Conservation (phyloP, 2,797 vertebrate species). For the Scyliorhinus canicula region DNA sequence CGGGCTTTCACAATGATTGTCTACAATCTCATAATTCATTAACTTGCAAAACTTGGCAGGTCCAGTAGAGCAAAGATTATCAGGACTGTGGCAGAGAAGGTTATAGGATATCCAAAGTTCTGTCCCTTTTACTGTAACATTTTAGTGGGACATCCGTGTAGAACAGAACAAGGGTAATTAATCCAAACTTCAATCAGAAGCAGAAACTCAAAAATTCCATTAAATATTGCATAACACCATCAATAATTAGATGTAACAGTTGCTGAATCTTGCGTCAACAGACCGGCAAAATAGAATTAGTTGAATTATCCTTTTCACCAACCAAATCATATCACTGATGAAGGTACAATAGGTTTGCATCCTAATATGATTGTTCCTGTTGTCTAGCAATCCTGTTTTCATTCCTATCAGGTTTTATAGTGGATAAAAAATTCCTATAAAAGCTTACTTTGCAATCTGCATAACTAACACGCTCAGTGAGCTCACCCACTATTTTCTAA, state of each 20-base stretch:
- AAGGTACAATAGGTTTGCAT: background rate
- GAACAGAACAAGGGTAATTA: background rate
- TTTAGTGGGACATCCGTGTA: too few species aligned
- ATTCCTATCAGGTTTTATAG: background rate
- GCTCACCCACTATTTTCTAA: too few species aligned
- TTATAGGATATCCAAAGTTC: background rate
- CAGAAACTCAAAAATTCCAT: background rate
- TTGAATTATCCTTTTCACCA: background rate
- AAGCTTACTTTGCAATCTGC: background rate
- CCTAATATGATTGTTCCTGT: background rate
- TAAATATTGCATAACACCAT: background rate
- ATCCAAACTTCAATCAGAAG: background rate
- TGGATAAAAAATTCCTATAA: background rate
- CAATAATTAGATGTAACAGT: background rate
- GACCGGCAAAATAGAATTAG: background rate
- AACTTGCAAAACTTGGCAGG: background rate
- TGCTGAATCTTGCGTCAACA: background rate
- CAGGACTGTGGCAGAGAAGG: background rate
- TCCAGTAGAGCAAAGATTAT: background rate
- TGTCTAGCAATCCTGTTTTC: background rate
- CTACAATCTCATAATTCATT: constrained; percentile 1
- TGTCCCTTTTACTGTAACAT: background rate
- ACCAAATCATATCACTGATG: background rate
- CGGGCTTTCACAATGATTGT: background rate
- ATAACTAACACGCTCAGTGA: background rate